These are phyloP conservation scores for Geotrupes spiniger DNA, from an alignment of 2,888 invertebrate genomes.

Conservation along the genomic window DNA sequence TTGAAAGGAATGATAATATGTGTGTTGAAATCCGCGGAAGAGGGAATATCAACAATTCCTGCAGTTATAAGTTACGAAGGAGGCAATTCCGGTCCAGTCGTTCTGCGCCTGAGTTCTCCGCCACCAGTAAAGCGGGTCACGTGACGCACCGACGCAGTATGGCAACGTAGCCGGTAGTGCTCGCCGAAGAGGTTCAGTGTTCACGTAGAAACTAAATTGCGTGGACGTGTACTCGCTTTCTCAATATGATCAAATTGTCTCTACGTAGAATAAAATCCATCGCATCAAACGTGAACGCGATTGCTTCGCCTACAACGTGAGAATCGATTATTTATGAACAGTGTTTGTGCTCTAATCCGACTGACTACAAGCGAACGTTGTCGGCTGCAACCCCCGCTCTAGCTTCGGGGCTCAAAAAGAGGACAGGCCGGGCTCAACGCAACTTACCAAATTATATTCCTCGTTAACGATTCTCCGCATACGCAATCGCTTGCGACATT, in stretches of 20 bases:
- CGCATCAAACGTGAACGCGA: constrained; percentile 4
- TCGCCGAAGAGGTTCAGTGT: constrained; percentile 16
- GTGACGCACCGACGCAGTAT: constrained; percentile 51
- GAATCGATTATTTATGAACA: constrained; percentile 20
- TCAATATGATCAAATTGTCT: constrained; percentile 1
- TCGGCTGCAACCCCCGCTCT: constrained; percentile 22
- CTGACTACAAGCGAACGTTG: constrained; percentile 24
- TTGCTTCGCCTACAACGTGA: constrained; percentile 5
- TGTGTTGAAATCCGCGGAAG: neutral
- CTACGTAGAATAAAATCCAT: neutral
- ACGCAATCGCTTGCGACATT: neutral
- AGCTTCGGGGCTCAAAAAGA: constrained; percentile 28
- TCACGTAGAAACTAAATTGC: constrained; percentile 3
- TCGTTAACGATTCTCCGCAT: neutral
- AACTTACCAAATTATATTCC: constrained; percentile 9
- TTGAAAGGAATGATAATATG: constrained; percentile 15
- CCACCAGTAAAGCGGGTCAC: constrained; percentile 42
- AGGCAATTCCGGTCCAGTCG: constrained; percentile 6
- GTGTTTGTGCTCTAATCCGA: constrained; percentile 21
- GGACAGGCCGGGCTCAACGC: constrained; percentile 26
- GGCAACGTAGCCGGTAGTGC: constrained; percentile 33
- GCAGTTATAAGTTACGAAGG: constrained; percentile 11
- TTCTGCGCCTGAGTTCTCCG: constrained; percentile 35
- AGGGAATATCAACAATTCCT: constrained; percentile 20
- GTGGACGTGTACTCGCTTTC: constrained; percentile 10